Percentiles rank a stretch among this genome's conserved stretches.
phyloP scores from a whole-genome alignment of 2,888 invertebrate genomes.

The Latheticus oryzae region DNA sequence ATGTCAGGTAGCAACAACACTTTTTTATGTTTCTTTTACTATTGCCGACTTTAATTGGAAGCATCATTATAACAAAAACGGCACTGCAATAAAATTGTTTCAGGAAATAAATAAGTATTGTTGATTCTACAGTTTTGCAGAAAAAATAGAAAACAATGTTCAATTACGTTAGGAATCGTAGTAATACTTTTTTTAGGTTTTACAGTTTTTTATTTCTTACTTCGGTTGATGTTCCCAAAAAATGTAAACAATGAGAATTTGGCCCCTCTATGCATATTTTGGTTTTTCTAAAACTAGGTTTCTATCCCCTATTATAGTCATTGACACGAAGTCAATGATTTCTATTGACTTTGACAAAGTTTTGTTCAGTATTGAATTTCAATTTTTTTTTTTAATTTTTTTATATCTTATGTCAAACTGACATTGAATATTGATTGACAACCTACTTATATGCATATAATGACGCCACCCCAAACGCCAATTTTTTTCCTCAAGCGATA shows the following conservation, averaged over 20 bases:
- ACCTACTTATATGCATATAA: constrained; percentile 34
- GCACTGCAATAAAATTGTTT: too few species aligned
- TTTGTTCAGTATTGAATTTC: constrained; percentile 37
- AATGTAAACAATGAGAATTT: too few species aligned
- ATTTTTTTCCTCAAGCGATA: constrained; percentile 7
- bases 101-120: too few species aligned
- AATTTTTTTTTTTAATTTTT: constrained; percentile 19
- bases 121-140: too few species aligned
- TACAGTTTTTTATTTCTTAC: too few species aligned
- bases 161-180: too few species aligned
- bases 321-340: constrained; percentile 33
- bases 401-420: constrained; percentile 21
- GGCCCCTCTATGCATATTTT: not conserved
- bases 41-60: too few species aligned
- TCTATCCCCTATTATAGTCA: constrained; percentile 4
- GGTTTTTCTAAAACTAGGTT: too few species aligned
- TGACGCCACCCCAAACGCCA: constrained; percentile 13
- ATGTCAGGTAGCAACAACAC: constrained; percentile 14
- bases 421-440: constrained; percentile 32
- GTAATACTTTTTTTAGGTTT: too few species aligned
- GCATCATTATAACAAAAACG: too few species aligned
- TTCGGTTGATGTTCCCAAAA: too few species aligned
- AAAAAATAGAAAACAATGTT: too few species aligned
- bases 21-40: constrained; percentile 15
- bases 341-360: constrained; percentile 36